Evolutionary conservation across 2,113 vertebrate genomes (phyloP).

Genomic region (Phalacrocorax pelagicus): DNA sequence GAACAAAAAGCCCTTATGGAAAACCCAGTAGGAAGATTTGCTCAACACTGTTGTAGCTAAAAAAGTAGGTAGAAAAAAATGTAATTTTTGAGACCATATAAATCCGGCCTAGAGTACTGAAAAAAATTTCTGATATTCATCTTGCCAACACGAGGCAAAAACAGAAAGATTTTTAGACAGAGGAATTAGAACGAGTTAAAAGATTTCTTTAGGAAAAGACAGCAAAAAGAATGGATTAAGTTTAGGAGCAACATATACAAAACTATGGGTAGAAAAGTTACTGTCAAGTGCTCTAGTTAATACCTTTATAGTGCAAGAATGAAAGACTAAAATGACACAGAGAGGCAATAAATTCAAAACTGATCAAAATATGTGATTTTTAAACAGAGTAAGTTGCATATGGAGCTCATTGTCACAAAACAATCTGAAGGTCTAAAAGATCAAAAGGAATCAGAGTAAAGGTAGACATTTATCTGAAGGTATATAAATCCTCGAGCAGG

Average conservation of each 20-base stretch:
- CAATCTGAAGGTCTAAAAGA: background rate
- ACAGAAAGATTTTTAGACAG: background rate
- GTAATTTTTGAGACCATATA: background rate
- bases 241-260: background rate
- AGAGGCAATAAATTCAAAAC: constrained; percentile 13
- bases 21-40: background rate
- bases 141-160: background rate
- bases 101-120: background rate
- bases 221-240: background rate
- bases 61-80: background rate
- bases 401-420: constrained; percentile 18
- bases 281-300: constrained; percentile 32
- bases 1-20: background rate
- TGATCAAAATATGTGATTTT: constrained; percentile 42
- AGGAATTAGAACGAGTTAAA: background rate
- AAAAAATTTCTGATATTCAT: background rate
- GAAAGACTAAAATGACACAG: background rate
- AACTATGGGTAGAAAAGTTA: background rate
- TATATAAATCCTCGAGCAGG: background rate
- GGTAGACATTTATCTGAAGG: background rate
- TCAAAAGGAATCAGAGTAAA: constrained; percentile 4
- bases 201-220: background rate
- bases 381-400: background rate
- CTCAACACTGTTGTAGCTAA: background rate
- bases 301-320: background rate